Conservation (phyloP, 2,113 vertebrate genomes). For the Hucho hucho region DNA sequence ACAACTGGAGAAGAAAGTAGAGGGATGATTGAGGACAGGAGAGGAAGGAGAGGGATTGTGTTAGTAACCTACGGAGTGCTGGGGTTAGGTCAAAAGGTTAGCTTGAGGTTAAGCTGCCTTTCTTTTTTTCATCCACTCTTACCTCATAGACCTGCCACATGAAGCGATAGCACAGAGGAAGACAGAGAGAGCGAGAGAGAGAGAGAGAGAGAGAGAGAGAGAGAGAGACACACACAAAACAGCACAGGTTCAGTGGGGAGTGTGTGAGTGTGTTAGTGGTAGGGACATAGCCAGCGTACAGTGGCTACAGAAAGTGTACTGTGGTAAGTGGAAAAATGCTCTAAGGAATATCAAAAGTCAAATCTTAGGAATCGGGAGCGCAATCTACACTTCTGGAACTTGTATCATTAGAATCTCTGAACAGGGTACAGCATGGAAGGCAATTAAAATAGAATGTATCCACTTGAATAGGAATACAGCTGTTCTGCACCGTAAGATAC, state of each 20-base stretch:
- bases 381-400: too few species aligned
- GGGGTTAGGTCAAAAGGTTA: too few species aligned
- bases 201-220: conserved; percentile 39
- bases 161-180: conserved; percentile 82
- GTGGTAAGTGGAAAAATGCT: background rate
- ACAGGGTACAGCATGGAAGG: too few species aligned
- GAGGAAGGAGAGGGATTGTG: conserved; percentile 19
- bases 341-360: too few species aligned
- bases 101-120: conserved; percentile 18
- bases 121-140: conserved; percentile 76
- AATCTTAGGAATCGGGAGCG: too few species aligned
- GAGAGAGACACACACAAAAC: conserved; percentile 45
- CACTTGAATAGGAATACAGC: background rate
- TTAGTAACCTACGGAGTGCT: conserved; percentile 62
- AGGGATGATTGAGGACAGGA: conserved; percentile 14
- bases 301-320: conserved; percentile 3
- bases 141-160: conserved; percentile 97
- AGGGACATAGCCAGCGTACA: conserved; percentile 14
- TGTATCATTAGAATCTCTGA: too few species aligned
- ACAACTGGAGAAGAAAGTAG: conserved; percentile 18
- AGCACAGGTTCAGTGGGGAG: conserved; percentile 63
- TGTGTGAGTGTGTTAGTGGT: conserved; percentile 29
- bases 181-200: conserved; percentile 34
- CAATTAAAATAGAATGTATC: too few species aligned
- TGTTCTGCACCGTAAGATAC: background rate